Evolutionary conservation across 2,797 vertebrate genomes (phyloP).

Genomic region (Xiphorhynchus erythropygius): DNA sequence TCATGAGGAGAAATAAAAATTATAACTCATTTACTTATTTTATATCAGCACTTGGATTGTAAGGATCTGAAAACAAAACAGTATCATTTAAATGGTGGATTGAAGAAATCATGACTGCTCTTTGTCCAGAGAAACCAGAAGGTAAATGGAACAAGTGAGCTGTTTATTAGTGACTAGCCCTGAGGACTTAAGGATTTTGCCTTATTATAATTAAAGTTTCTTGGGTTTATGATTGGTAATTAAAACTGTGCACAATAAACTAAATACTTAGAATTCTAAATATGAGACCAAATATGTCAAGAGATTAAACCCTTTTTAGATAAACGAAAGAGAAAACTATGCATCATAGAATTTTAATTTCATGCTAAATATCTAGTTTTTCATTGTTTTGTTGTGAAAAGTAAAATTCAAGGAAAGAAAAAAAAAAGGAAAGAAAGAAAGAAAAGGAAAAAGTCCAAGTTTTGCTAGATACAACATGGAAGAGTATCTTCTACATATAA

Average conservation of each 20-base stretch:
- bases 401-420: not conserved
- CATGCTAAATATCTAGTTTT: not conserved
- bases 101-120: not conserved
- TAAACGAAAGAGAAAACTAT: not conserved
- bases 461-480: not conserved
- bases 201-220: not conserved
- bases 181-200: not conserved
- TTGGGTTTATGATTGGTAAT: not conserved
- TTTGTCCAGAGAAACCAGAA: not conserved
- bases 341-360: not conserved
- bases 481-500: not conserved
- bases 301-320: not conserved
- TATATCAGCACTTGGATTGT: not conserved
- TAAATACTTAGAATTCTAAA: not conserved
- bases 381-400: not conserved
- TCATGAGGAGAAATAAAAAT: not conserved
- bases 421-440: too few relatives aligned
- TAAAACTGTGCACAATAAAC: not conserved
- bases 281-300: not conserved
- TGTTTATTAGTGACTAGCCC: not conserved
- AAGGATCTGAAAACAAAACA: not conserved
- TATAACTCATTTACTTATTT: not conserved
- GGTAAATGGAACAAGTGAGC: not conserved
- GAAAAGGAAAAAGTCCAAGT: fast-evolving
- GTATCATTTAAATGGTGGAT: not conserved